These are phyloP conservation scores for Melinopterus prodromus DNA, from an alignment of 2,888 invertebrate genomes.

Conservation along the genomic window DNA sequence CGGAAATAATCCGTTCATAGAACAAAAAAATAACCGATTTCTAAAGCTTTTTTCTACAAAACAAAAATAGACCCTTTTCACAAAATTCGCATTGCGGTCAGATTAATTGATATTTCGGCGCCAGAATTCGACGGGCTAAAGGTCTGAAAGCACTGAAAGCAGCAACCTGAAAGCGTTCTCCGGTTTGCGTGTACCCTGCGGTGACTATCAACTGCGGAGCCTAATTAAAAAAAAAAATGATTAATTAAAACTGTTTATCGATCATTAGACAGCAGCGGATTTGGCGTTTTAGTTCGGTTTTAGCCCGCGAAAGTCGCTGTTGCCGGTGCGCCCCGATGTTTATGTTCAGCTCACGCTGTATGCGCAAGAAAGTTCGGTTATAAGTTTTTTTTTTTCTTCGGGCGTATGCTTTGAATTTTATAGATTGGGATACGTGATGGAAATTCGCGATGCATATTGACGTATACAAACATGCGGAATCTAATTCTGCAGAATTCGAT, in stretches of 20 bases:
- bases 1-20: too few species aligned
- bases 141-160: slow-evolving; percentile 13
- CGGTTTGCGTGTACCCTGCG: background rate
- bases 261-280: background rate
- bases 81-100: background rate
- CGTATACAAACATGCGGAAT: background rate
- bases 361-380: background rate
- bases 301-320: background rate
- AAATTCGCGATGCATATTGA: background rate
- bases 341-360: background rate
- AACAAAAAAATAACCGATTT: too few species aligned
- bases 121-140: background rate
- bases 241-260: background rate
- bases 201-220: background rate
- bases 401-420: slow-evolving; percentile 23
- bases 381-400: slow-evolving; percentile 6
- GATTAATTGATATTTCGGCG: slow-evolving; percentile 6
- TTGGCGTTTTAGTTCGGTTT: background rate
- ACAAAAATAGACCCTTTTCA: slow-evolving; percentile 6
- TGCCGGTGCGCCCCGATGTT: too few species aligned
- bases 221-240: slow-evolving; percentile 6
- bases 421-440: slow-evolving; percentile 10
- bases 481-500: background rate
- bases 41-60: background rate
- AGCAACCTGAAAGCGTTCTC: slow-evolving; percentile 11